phyloP scores from a whole-genome alignment of 2,888 invertebrate genomes.

The Agriopis marginaria region DNA sequence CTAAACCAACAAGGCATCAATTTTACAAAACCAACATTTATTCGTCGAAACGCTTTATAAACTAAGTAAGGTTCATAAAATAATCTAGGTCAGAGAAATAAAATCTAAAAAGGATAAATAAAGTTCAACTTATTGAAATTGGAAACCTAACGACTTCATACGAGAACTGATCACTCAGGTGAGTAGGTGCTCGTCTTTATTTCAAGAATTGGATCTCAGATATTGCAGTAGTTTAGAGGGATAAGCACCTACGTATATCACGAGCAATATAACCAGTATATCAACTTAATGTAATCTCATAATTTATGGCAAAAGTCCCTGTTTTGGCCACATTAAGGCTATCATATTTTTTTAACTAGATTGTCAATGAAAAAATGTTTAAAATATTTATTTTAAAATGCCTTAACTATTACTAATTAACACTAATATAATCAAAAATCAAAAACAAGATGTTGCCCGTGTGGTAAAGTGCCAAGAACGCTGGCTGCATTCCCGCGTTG shows the following conservation, averaged over 20 bases:
- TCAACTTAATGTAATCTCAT: neutral
- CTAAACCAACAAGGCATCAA: neutral
- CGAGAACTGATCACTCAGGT: constrained; percentile 44
- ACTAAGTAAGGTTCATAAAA: constrained; percentile 11
- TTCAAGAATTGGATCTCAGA: constrained; percentile 70
- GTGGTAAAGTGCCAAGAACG: no score
- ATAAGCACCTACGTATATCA: constrained; percentile 77
- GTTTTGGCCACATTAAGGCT: no score
- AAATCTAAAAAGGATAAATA: constrained; percentile 2
- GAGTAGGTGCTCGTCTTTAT: constrained; percentile 55
- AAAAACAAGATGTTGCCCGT: no score
- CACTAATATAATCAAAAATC: no score
- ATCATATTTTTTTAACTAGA: no score
- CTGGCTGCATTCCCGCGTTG: no score
- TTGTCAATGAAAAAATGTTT: no score
- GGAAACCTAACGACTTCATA: constrained; percentile 47
- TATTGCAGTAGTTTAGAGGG: constrained; percentile 77
- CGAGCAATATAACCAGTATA: constrained; percentile 46
- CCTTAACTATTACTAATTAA: no score
- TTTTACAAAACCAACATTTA: neutral
- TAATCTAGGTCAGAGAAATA: constrained; percentile 5
- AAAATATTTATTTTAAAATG: no score
- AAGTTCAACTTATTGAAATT: constrained; percentile 33
- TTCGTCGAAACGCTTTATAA: neutral
- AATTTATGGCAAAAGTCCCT: no score